Base-by-base conservation (phyloP, 1,140 invertebrate species). In the Vanessa atalanta region DNA sequence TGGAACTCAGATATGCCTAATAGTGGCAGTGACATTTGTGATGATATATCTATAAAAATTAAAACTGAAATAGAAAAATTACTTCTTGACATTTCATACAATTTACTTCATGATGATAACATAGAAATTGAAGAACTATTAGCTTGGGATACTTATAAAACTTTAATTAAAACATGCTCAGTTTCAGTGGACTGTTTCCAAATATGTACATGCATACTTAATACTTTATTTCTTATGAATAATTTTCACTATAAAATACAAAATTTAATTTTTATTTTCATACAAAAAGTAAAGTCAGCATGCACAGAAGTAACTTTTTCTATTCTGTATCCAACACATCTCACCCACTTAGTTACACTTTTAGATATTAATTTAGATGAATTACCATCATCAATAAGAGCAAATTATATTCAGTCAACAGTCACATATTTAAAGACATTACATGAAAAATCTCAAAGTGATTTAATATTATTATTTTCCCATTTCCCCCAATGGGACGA, bases 401-500 rank as follows among this genome's bases (percentile, higher is more conserved):
- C 75, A n/a, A 55, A 20, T 9, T 88, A 86, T 79, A 60, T 81
- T 11, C 11, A 77, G n/a, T 69, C 55, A 61, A 75, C 79, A 12
- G 0, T 83, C 15, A 66, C 76, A 26, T 76, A 85, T 75, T 80
- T 92, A 47, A 79, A 80, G 11, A 50, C 68, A n/a, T 16, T 92
- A 65, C 78, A 86, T 68, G 16, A 74, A 50, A 69, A 79, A 37
- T 83, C 73, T 48, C 78, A 88, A 79, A 79, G 69, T 83, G 85
- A 91, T 69, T 75, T 89, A 16, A 84, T 89, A 61, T 79, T 92
- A 82, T 75, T 91, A 61, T 68, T 92, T 26, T 84, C 85, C 31
- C 90, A 92, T 75, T 91, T 84, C 79, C 85, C 86, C 37, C 66
- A 86, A 23, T 92, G 90, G 90, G 89, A 89, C 79, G 73, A 85